Conservation (phyloP, 1,140 invertebrate genomes). For the Coboldia fuscipes region DNA sequence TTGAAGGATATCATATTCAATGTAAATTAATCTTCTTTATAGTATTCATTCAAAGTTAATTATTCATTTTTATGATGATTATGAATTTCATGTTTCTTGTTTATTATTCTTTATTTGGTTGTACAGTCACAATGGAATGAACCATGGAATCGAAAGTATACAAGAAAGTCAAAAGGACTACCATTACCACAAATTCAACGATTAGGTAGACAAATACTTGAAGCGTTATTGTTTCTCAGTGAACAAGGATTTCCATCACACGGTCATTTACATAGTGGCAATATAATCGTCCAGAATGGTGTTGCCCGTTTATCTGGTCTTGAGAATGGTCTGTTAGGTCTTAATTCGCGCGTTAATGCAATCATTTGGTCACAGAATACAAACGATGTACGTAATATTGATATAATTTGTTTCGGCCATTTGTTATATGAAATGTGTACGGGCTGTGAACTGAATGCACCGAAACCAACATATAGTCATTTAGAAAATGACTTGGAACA, state of each 20-base stretch:
- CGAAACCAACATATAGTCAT: conserved; percentile 46
- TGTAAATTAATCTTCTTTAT: conserved; percentile 23
- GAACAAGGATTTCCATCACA: conserved; percentile 73
- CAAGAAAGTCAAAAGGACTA: conserved; percentile 38
- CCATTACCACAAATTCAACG: conserved; percentile 57
- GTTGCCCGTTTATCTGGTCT: conserved; percentile 61
- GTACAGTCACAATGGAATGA: conserved; percentile 33
- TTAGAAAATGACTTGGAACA: conserved; percentile 44
- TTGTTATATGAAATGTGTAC: conserved; percentile 80
- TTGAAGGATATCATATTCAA: conserved; percentile 77
- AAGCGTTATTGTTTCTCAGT: conserved; percentile 67
- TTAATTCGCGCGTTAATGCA: conserved; percentile 39
- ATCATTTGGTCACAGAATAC: conserved; percentile 26
- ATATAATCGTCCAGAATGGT: conserved; percentile 77
- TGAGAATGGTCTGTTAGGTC: conserved; percentile 65
- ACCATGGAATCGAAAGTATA: conserved; percentile 48
- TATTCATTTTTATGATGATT: no score
- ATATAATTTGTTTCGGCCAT: conserved; percentile 60
- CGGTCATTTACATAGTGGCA: conserved; percentile 71
- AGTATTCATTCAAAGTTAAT: conserved; percentile 2
- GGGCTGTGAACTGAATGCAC: conserved; percentile 52
- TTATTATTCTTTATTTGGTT: conserved; percentile 1
- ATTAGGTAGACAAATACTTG: conserved; percentile 69
- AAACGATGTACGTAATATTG: conserved; percentile 33
- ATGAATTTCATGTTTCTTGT: no score